Evolutionary conservation across 2,113 vertebrate species (phyloP).

Genomic region (Herpetotheres cachinnans): DNA sequence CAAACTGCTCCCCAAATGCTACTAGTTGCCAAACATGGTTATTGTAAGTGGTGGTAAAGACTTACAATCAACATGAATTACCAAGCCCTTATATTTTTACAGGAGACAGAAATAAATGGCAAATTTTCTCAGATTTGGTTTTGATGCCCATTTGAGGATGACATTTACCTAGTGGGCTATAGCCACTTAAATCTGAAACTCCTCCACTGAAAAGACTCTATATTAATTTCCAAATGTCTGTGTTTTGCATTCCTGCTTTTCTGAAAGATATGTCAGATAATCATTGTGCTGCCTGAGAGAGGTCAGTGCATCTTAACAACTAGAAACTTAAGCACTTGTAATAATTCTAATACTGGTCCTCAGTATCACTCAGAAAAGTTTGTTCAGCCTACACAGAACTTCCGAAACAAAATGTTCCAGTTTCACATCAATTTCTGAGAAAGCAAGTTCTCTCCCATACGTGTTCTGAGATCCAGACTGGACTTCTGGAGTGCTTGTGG

Average conservation of each 20-base stretch:
- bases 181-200: background rate
- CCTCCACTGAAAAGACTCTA: background rate
- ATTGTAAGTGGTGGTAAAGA: constrained; percentile 6
- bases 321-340: background rate
- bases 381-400: background rate
- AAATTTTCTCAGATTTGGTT: background rate
- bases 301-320: background rate
- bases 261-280: background rate
- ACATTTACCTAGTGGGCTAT: background rate
- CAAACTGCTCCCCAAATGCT: constrained; percentile 51
- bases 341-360: background rate
- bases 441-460: background rate
- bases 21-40: constrained; percentile 35
- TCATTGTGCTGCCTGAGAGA: background rate
- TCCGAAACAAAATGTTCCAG: background rate
- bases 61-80: constrained; percentile 24
- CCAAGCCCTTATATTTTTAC: constrained; percentile 15
- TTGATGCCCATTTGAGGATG: background rate
- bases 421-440: background rate
- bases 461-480: background rate
- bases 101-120: constrained; percentile 25
- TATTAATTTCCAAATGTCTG: background rate
- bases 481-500: background rate
- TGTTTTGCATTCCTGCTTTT: background rate
- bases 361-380: background rate